Conservation (phyloP, 2,888 invertebrate species). For the Acrobasis consociella region DNA sequence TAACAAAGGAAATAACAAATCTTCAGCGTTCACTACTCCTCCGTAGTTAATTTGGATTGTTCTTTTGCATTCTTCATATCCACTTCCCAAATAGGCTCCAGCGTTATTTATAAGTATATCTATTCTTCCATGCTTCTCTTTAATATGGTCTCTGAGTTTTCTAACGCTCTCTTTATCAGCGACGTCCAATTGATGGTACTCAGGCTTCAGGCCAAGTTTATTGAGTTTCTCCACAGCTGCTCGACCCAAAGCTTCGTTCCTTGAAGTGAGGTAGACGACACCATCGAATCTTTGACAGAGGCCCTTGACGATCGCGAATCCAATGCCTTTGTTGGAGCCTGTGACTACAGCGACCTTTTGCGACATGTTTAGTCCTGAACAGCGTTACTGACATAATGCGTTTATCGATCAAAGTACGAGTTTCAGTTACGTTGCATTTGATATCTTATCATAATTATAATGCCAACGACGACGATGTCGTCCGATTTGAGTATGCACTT, state of each 20-base stretch:
- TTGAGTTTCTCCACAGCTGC: slow-evolving; percentile 75
- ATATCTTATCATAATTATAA: not conserved
- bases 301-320: slow-evolving; percentile 81
- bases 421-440: not conserved
- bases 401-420: not conserved
- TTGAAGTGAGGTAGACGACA: slow-evolving; percentile 85
- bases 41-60: slow-evolving; percentile 87
- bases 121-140: slow-evolving; percentile 84
- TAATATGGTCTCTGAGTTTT: slow-evolving; percentile 80
- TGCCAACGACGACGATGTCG: no score
- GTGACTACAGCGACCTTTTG: slow-evolving; percentile 66
- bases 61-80: slow-evolving; percentile 76
- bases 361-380: slow-evolving; percentile 29
- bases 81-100: slow-evolving; percentile 41
- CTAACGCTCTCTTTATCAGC: slow-evolving; percentile 79
- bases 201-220: slow-evolving; percentile 65
- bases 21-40: slow-evolving; percentile 84
- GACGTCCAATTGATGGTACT: slow-evolving; percentile 87
- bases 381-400: not conserved
- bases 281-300: slow-evolving; percentile 84
- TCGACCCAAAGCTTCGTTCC: slow-evolving; percentile 78
- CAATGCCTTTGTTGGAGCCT: slow-evolving; percentile 85
- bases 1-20: slow-evolving; percentile 86
- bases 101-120: slow-evolving; percentile 89
- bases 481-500: no score